Evolutionary conservation across 1,140 invertebrate genomes (phyloP), one percentile per base, ranked within the genome.

Genomic region (Anagrus nilaparvatae): DNA sequence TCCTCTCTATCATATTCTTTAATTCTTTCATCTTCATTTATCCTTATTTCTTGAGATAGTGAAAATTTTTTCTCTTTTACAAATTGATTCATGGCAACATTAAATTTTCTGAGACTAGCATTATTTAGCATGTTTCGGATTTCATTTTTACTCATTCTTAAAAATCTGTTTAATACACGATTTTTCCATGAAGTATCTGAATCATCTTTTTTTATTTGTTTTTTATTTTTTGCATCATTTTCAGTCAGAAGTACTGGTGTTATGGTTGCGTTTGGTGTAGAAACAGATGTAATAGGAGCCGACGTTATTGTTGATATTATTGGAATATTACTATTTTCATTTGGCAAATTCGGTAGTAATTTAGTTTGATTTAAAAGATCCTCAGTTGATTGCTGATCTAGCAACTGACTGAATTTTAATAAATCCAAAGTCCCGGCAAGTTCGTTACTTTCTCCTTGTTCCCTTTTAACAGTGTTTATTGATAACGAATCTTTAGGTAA

Each of bases 111-210:
- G 4, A 66, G 43, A 44, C 64, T 67, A 16, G 67, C 60, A 24
- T 65, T 63, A 41, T 70, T 68, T 0, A 70, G 52, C 60, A 70
- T 64, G 24, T 70, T 68, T 19, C 58, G 53, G 19, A 70, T 65
- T 13, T 70, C 65, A 19, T 65, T 68, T 40, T 61, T 67, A 13
- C 62, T 67, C 67, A 69, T 70, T 12, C 59, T 66, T 14, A 70
- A 35, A 18, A 70, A 66, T 23, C 60, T 58, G 5, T 51, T 63
- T 10, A 70, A 61, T 0, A 70, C 60, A 8, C 54, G 54, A 17
- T 55, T 51, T n/a, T 68, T 68, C 65, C 66, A 70, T 0, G 40
- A 49, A 3, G 44, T 32, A 5, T 55, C 53, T 2, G 51, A 49
- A 5, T 40, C 51, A 12, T 10, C n/a, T 6, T 25, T 32, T 4